Conservation (phyloP, 2,888 invertebrate species). For the Scelioninae gen. 1 region DNA sequence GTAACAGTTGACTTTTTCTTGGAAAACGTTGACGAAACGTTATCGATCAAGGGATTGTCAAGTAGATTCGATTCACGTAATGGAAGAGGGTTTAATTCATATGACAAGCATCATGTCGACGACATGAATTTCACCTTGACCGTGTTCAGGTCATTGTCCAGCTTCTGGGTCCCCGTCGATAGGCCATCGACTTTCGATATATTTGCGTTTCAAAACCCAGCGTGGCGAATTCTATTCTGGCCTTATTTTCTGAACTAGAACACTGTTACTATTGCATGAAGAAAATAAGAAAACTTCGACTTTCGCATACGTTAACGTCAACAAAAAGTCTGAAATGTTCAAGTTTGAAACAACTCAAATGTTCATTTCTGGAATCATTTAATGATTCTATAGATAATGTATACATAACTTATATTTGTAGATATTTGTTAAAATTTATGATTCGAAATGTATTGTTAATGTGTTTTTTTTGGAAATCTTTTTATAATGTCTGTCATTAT, state of each 20-base stretch:
- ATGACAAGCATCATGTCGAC: slow-evolving; percentile 72
- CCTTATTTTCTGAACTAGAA: slow-evolving; percentile 45
- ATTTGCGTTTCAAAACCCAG: slow-evolving; percentile 55
- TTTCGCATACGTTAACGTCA: too few relatives aligned
- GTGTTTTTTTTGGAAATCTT: too few relatives aligned
- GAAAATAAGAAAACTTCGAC: slow-evolving; percentile 1
- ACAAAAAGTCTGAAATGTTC: too few relatives aligned
- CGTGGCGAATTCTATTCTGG: slow-evolving; percentile 47
- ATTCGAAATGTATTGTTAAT: too few relatives aligned
- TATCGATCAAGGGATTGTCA: slow-evolving; percentile 50
- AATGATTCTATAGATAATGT: too few relatives aligned
- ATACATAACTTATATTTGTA: too few relatives aligned
- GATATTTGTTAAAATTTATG: too few relatives aligned
- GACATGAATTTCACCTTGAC: slow-evolving; percentile 79
- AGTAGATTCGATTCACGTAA: slow-evolving; percentile 74
- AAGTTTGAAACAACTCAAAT: too few relatives aligned
- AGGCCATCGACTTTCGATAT: slow-evolving; percentile 54
- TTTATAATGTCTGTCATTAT: too few relatives aligned
- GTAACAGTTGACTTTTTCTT: slow-evolving; percentile 26
- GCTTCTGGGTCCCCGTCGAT: slow-evolving; percentile 64
- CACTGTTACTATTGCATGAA: slow-evolving; percentile 8
- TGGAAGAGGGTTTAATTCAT: slow-evolving; percentile 73
- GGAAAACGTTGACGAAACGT: slow-evolving; percentile 15
- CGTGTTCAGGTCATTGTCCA: slow-evolving; percentile 79
- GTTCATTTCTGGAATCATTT: too few relatives aligned